Conservation (phyloP, 2,888 invertebrate genomes). For the Chorisops tibialis region DNA sequence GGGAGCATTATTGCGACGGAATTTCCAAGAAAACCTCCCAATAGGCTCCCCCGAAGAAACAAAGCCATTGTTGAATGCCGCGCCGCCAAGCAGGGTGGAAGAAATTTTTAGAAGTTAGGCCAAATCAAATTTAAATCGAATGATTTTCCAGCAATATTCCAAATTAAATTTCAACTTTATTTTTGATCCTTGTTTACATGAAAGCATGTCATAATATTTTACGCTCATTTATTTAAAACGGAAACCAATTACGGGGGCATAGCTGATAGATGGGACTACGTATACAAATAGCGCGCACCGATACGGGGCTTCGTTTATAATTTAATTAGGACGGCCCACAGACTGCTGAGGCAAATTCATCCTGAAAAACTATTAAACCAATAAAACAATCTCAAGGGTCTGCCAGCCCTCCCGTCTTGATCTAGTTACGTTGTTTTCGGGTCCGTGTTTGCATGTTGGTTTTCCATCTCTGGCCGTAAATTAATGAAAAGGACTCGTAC, state of each 20-base stretch:
- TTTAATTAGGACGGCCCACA: conserved; percentile 24
- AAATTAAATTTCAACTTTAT: conserved; percentile 16
- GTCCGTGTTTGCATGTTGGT: neutral
- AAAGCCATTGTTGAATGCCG: neutral
- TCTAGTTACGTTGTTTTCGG: neutral
- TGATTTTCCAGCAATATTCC: conserved; percentile 15
- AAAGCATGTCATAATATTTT: conserved; percentile 22
- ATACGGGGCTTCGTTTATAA: conserved; percentile 3
- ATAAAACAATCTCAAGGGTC: conserved; percentile 1
- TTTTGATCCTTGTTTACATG: neutral
- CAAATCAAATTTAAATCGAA: neutral
- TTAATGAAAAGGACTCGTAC: conserved; percentile 13
- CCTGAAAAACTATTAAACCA: conserved; percentile 23
- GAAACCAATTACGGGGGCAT: conserved; percentile 20
- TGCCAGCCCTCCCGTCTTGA: neutral
- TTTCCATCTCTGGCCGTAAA: neutral
- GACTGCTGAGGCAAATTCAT: conserved; percentile 12
- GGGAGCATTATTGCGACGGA: neutral
- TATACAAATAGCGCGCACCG: neutral
- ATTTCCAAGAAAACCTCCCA: too few relatives aligned
- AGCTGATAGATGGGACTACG: conserved; percentile 3
- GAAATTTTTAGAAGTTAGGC: neutral
- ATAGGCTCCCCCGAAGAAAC: neutral
- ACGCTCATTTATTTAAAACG: conserved; percentile 21
- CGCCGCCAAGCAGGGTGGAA: neutral